Evolutionary conservation across 2,797 vertebrate species (phyloP), one percentile per base, ranked within the genome.

Genomic region (Pampus argenteus): DNA sequence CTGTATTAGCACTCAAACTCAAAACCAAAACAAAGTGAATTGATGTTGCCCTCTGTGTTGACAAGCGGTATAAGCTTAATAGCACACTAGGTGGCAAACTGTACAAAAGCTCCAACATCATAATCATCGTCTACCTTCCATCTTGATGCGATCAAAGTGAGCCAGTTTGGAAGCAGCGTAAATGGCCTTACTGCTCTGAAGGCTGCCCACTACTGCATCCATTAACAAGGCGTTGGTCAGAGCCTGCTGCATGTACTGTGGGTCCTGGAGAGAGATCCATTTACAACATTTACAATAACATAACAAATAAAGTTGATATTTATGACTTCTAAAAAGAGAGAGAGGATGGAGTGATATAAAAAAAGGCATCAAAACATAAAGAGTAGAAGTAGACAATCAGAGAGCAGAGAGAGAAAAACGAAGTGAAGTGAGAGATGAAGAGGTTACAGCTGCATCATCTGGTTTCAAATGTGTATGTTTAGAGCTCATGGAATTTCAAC

Each of bases 231-330:
- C 95, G 1, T 99, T 98, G 8, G 96, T 98, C 89, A 99, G 93
- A 0, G 98, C 97, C 91, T 98, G 97, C 89, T 99, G 96, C 89
- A 99, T 91, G 44, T 96, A 98, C 89, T 99, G 98, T 2, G 98
- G 98, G 88, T 99, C 98, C 98, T 99, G 71, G 4, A 64, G 50
- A 69, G 3, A 81, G 1, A 67, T 18, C 2, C 45, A 36, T 38
- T 23, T 8, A 47, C 15, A 47, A 28, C 20, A 25, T n/a, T 47
- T 36, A 29, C 25, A 55, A 28, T 38, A 34, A 34, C 31, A 34
- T 34, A 10, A 10, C 2, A 52, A 52, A 48, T 22, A 48, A 48
- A 11, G 20, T 3, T 34, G 31, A 34, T 1, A 10, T 34, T 34
- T 10, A 34, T 40, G 4, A 66, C 17, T 23, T 28, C 9, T 7